phyloP scores from a whole-genome alignment of 2,888 invertebrate genomes.

The Drosophila algonquin region DNA sequence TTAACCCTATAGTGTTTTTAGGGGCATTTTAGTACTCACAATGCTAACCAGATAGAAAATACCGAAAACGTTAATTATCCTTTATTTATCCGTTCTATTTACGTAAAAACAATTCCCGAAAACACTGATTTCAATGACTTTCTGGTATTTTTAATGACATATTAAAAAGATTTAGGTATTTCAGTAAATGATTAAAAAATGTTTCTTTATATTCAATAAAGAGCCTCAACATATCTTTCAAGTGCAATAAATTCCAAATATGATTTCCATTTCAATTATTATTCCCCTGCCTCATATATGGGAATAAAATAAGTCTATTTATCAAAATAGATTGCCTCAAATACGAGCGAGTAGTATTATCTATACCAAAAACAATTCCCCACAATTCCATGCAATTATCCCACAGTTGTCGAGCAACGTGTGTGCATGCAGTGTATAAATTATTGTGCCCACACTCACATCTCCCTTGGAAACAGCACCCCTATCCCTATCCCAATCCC shows the following conservation, averaged over 20 bases:
- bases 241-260: no score
- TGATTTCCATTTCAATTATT: no score
- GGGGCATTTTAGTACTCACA: background rate
- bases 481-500: background rate
- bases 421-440: constrained; percentile 5
- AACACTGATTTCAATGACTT: no score
- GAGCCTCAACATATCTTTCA: no score
- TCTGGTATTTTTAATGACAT: no score
- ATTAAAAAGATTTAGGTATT: no score
- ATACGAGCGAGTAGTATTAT: background rate
- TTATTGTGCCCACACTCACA: background rate
- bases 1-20: background rate
- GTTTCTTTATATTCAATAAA: no score
- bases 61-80: no score
- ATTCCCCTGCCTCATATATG: background rate
- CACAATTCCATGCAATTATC: constrained; percentile 9
- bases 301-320: background rate
- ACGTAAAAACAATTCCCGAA: no score
- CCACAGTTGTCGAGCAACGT: constrained; percentile 5
- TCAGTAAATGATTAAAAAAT: no score
- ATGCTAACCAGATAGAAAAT: background rate
- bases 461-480: constrained; percentile 9
- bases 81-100: no score
- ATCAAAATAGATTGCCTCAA: background rate
- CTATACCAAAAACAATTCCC: background rate